These are phyloP conservation scores for Microcebus tavaratra DNA, from an alignment of 2,113 vertebrate genomes.

Conservation along the genomic window DNA sequence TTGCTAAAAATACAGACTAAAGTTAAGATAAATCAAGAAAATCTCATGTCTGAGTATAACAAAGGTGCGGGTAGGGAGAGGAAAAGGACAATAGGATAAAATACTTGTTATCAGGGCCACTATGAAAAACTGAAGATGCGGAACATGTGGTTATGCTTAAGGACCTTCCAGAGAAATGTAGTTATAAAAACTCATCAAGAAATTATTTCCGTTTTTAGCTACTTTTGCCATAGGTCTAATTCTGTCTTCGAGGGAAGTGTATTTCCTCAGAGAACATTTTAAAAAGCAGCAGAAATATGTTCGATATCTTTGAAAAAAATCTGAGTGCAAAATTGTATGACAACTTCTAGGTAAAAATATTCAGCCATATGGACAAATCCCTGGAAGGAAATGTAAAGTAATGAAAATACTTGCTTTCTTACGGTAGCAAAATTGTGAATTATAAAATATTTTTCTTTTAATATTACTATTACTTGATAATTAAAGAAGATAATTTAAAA, in stretches of 20 bases:
- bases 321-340: conserved; percentile 65
- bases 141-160: background rate
- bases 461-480: conserved; percentile 6
- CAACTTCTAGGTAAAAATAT: conserved; percentile 77
- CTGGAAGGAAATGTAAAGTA: conserved; percentile 57
- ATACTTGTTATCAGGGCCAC: background rate
- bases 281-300: conserved; percentile 59
- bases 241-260: conserved; percentile 70
- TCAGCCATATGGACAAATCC: conserved; percentile 75
- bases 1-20: background rate
- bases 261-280: conserved; percentile 75
- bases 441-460: background rate
- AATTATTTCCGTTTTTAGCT: conserved; percentile 61
- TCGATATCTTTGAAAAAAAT: conserved; percentile 54
- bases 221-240: conserved; percentile 56
- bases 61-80: too few species aligned
- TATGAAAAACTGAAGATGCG: background rate
- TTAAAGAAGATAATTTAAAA: background rate
- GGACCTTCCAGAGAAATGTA: conserved; percentile 27
- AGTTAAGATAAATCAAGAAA: background rate
- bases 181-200: conserved; percentile 54
- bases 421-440: background rate
- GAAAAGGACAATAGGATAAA: background rate
- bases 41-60: background rate
- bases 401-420: conserved; percentile 36